phyloP scores from a whole-genome alignment of 2,888 invertebrate species.

The Elgonia sp. region DNA sequence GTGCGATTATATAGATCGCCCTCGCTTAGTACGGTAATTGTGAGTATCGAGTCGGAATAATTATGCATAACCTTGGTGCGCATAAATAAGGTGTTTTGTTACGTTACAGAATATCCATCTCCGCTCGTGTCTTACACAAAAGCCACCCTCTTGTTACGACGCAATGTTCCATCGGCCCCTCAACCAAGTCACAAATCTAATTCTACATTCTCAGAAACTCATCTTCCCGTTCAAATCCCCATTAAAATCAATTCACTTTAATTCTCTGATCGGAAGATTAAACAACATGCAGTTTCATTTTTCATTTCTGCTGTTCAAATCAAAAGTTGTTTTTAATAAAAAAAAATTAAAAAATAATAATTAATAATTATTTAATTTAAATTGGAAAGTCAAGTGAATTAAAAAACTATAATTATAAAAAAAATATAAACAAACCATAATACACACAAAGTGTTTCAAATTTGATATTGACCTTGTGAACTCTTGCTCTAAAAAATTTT shows the following conservation, averaged over 20 bases:
- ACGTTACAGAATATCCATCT: constrained; percentile 28
- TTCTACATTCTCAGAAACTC: constrained; percentile 71
- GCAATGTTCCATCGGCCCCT: constrained; percentile 61
- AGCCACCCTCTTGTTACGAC: constrained; percentile 62
- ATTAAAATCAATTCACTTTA: constrained; percentile 50
- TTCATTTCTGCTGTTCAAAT: background rate
- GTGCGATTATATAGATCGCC: constrained; percentile 41
- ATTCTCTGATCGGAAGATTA: constrained; percentile 45
- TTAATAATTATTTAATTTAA: too few species aligned
- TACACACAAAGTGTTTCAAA: too few species aligned
- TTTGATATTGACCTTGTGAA: too few species aligned
- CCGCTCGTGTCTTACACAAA: constrained; percentile 43
- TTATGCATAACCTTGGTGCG: constrained; percentile 54
- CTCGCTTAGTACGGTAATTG: constrained; percentile 36
- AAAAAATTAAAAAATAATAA: too few species aligned
- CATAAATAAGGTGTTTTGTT: constrained; percentile 51
- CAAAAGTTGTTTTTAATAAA: background rate
- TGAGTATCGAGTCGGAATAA: constrained; percentile 52
- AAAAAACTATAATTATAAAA: too few species aligned
- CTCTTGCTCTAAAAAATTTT: too few species aligned
- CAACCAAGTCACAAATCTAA: constrained; percentile 67
- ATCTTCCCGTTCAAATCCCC: constrained; percentile 64
- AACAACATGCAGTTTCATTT: constrained; percentile 8
- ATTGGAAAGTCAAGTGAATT: too few species aligned
- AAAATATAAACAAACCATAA: too few species aligned